Evolutionary conservation across 2,113 vertebrate genomes (phyloP), one percentile per base, ranked within the genome.

Genomic region (Malaclemys terrapin): DNA sequence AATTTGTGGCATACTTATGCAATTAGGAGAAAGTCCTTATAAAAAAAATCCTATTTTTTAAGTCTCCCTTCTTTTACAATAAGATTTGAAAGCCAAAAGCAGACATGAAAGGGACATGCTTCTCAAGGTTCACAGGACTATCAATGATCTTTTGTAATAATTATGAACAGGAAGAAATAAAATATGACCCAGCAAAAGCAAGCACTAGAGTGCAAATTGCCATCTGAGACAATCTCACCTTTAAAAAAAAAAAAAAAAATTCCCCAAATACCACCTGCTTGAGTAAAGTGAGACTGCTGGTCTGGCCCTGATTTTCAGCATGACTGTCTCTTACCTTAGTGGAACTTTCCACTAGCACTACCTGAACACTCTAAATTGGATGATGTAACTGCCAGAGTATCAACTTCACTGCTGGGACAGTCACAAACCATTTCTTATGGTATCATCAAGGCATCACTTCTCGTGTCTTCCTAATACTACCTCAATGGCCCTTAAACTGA

Each of bases 241-340:
- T 11, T 80, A 91, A 89, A 31, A 47, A 47, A 53, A 52, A 53
- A 53, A 50, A 50, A 45, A 45, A 53, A 92, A 80, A 84, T 56
- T 78, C 35, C 81, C 76, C 53, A 84, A 49, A 88, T 35, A 94
- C 62, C 93, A 93, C 89, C 80, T 92, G 52, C 10, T 92, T 54
- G 89, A 83, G 91, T 10, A 75, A 19, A 1, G 0, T 75, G 50
- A 91, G 92, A 91, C 3, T 90, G 87, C 27, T 88, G 38, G 27
- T 82, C 80, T 22, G 25, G 62, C 80, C 52, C 80, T 59, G 24
- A 35, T 78, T 89, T 89, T 84, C 14, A 84, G 24, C 9, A 22
- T 29, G 22, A 38, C 22, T 53, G 87, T 87, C 54, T 80, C 35
- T 5, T 6, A 90, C 65, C 90, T n/a, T 35, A n/a, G 31, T n/a